Conservation (phyloP, 1,140 invertebrate species). For the Drosophila nannoptera region DNA sequence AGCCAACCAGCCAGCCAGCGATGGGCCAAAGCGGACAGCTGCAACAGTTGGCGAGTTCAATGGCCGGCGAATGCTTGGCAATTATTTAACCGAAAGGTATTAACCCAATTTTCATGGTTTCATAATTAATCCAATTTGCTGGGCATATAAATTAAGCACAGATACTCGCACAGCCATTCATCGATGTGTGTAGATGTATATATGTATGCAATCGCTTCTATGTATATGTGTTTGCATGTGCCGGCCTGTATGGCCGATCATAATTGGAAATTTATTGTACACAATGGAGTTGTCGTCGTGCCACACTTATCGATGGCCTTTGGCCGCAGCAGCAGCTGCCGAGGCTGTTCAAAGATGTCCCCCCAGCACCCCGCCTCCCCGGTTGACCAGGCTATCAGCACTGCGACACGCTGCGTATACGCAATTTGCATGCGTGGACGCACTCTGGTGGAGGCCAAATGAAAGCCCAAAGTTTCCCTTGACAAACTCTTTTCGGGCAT, state of each 20-base stretch:
- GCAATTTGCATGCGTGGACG: constrained; percentile 4
- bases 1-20: constrained; percentile 18
- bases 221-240: too few species aligned
- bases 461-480: not conserved
- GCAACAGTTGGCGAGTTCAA: constrained; percentile 31
- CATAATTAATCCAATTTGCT: constrained; percentile 76
- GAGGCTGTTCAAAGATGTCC: not conserved
- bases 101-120: constrained; percentile 76
- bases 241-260: too few species aligned
- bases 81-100: constrained; percentile 71
- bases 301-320: constrained; percentile 8
- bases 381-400: not conserved
- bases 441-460: too few species aligned
- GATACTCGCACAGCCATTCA: too few species aligned
- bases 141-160: constrained; percentile 49
- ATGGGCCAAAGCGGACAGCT: not conserved
- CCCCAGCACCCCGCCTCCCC: constrained; percentile 6
- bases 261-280: constrained; percentile 75
- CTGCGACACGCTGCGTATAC: constrained; percentile 24
- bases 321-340: constrained; percentile 8
- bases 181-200: not conserved
- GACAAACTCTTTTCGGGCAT: too few species aligned
- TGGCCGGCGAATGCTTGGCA: constrained; percentile 42
- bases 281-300: constrained; percentile 53
- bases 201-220: too few species aligned